A percentile compares a stretch with the other conserved stretches of the same genome.
These are phyloP conservation scores for Drosophila aldrichi DNA, from an alignment of 2,888 invertebrate species.

Conservation along the genomic window DNA sequence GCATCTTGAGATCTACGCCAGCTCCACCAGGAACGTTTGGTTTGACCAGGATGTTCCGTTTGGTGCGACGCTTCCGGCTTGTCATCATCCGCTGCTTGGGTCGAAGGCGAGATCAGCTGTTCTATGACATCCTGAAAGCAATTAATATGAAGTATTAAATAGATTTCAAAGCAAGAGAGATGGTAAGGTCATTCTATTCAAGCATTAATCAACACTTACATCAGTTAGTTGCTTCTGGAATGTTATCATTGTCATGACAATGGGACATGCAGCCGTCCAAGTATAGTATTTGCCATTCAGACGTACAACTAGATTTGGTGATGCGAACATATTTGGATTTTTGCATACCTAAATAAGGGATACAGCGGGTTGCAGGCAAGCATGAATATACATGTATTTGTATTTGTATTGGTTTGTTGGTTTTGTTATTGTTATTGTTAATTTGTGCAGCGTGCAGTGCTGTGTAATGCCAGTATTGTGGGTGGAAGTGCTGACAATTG, in stretches of 20 bases:
- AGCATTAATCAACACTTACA: constrained; percentile 85
- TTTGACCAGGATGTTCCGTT: constrained; percentile 70
- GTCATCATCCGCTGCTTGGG: constrained; percentile 56
- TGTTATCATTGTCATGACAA: constrained; percentile 94
- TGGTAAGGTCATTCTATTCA: not conserved
- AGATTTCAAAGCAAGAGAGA: not conserved
- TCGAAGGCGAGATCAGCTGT: constrained; percentile 74
- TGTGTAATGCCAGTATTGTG: constrained; percentile 28
- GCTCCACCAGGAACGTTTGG: constrained; percentile 88
- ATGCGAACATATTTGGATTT: constrained; percentile 91
- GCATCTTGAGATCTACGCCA: constrained; percentile 87
- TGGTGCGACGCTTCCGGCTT: constrained; percentile 51
- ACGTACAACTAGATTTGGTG: constrained; percentile 93
- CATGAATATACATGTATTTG: constrained; percentile 31
- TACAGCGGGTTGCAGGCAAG: constrained; percentile 30
- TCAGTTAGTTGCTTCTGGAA: constrained; percentile 94
- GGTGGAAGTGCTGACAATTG: constrained; percentile 30
- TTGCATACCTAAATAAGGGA: constrained; percentile 86
- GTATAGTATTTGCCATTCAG: constrained; percentile 95
- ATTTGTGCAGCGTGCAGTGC: constrained; percentile 45
- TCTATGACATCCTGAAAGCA: constrained; percentile 83
- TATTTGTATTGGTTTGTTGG: not conserved
- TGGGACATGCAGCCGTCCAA: constrained; percentile 96
- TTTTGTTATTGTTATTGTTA: constrained; percentile 9
- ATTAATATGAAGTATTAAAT: constrained; percentile 6